phyloP scores from a whole-genome alignment of 1,140 invertebrate genomes.

The Drosophila sucinea region DNA sequence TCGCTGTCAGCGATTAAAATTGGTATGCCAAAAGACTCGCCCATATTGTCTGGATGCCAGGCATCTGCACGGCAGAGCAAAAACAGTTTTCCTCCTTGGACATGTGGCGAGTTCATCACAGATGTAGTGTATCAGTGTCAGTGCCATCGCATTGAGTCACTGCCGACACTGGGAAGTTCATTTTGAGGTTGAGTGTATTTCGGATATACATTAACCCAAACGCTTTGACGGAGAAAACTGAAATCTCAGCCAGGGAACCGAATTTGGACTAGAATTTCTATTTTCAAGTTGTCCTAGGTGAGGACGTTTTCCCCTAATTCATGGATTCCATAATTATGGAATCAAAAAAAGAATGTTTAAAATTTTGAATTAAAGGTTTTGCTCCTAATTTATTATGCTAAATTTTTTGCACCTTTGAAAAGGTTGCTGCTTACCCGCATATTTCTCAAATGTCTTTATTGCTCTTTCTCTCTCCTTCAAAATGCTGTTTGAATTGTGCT shows the following conservation, averaged over 20 bases:
- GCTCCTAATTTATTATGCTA: not conserved
- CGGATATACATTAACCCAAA: not conserved
- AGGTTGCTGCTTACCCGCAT: not conserved
- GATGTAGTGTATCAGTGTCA: not conserved
- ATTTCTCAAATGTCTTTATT: slow-evolving; percentile 3
- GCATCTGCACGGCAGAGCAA: not conserved
- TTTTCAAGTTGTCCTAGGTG: too few species aligned
- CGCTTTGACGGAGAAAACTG: too few species aligned
- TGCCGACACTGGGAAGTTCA: not conserved
- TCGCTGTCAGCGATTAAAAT: slow-evolving; percentile 4
- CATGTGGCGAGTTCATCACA: not conserved
- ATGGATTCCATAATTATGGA: too few species aligned
- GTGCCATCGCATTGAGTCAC: not conserved
- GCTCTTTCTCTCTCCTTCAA: not conserved
- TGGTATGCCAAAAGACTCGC: not conserved
- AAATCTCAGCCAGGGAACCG: too few species aligned
- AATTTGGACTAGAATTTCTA: too few species aligned
- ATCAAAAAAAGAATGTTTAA: too few species aligned
- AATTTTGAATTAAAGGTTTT: too few species aligned
- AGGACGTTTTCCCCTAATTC: too few species aligned
- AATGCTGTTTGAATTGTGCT: slow-evolving; percentile 8
- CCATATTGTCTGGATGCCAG: not conserved
- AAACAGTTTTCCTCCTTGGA: not conserved
- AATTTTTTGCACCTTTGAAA: slow-evolving; percentile 3
- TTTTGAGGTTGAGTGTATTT: not conserved